A percentile compares a stretch with the other conserved stretches of the same genome.
These are phyloP conservation scores for Sipha flava DNA, from an alignment of 1,140 invertebrate genomes.

Conservation along the genomic window DNA sequence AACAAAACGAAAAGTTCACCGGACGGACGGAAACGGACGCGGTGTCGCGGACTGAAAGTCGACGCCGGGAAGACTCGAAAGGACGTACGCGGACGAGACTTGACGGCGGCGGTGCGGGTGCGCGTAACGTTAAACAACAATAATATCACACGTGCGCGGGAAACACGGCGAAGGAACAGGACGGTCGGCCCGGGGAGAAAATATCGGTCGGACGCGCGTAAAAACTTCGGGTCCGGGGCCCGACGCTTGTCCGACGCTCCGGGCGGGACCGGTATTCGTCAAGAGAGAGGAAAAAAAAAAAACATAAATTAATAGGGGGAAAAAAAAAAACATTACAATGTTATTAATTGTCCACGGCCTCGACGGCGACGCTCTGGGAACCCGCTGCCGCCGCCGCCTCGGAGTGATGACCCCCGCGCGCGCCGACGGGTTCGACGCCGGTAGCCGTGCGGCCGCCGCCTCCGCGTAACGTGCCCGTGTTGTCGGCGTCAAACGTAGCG, in stretches of 20 bases:
- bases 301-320: neutral
- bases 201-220: no score
- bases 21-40: no score
- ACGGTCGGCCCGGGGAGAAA: slow-evolving; percentile 9
- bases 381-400: neutral
- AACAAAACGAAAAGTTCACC: no score
- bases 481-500: no score
- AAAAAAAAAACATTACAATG: neutral
- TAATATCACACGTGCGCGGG: neutral
- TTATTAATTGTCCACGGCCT: slow-evolving; percentile 20
- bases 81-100: no score
- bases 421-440: no score
- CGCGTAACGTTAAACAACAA: no score
- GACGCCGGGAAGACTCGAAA: no score
- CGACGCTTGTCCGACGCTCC: neutral
- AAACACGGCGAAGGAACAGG: neutral
- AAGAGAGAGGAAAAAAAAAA: neutral
- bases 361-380: slow-evolving; percentile 4
- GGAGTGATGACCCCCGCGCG: neutral
- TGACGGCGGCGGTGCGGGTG: no score
- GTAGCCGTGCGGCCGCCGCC: no score
- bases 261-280: slow-evolving; percentile 7
- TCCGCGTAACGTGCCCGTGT: no score
- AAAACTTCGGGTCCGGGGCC: neutral
- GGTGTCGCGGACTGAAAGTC: no score